Conservation (phyloP, 2,113 vertebrate genomes). For the Tauraco erythrolophus region DNA sequence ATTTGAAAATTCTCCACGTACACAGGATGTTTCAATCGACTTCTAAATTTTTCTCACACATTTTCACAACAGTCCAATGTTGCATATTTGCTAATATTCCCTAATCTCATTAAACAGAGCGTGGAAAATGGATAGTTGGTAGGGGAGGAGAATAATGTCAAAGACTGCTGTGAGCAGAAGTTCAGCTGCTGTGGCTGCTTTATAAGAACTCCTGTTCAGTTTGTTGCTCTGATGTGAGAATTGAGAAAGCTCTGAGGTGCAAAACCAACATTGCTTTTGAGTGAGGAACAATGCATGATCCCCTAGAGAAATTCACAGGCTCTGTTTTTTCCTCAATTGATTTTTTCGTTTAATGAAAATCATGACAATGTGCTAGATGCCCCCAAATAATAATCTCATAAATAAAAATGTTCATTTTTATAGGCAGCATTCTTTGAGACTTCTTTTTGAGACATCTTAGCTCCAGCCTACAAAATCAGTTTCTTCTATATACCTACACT, state of each 20-base stretch:
- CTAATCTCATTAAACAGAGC: constrained; percentile 62
- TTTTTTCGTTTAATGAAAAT: constrained; percentile 50
- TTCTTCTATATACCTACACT: neutral
- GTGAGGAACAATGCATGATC: neutral
- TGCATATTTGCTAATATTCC: constrained; percentile 65
- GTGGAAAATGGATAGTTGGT: neutral
- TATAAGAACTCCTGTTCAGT: neutral
- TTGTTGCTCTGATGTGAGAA: constrained; percentile 28
- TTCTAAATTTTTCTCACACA: constrained; percentile 13
- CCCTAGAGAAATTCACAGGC: constrained; percentile 22
- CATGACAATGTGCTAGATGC: neutral
- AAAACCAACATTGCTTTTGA: neutral
- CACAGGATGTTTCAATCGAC: constrained; percentile 22
- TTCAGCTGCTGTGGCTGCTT: neutral
- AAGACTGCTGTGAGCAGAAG: neutral
- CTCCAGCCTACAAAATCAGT: neutral
- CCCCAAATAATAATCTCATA: neutral
- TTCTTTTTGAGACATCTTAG: neutral
- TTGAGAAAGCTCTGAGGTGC: neutral
- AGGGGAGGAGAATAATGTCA: neutral
- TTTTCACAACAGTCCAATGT: constrained; percentile 42
- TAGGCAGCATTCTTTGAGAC: neutral
- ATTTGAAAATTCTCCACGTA: constrained; percentile 65
- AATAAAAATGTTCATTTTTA: neutral
- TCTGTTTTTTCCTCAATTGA: neutral